These are phyloP conservation scores for Centropristis striata DNA, from an alignment of 2,113 vertebrate genomes.

Conservation along the genomic window DNA sequence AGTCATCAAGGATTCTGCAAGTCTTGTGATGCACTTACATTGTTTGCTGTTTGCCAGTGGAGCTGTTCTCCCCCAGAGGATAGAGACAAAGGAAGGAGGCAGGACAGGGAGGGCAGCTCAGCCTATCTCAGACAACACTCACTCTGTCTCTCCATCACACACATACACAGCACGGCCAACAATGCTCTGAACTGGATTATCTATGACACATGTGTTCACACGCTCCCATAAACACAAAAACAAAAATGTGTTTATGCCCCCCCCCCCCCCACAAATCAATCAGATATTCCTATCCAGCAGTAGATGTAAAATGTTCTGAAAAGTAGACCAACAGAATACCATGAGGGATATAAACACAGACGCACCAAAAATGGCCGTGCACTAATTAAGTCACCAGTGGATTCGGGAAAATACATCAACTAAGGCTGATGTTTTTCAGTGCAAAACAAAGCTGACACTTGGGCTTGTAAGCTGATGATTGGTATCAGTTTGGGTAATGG, in stretches of 20 bases:
- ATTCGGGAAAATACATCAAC: slow-evolving; percentile 59
- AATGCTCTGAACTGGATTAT: slow-evolving; percentile 65
- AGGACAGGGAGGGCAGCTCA: slow-evolving; percentile 74
- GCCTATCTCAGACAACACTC: slow-evolving; percentile 84
- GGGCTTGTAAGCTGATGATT: slow-evolving; percentile 36
- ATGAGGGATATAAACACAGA: slow-evolving; percentile 64
- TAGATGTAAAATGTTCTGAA: slow-evolving; percentile 39
- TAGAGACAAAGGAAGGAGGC: slow-evolving; percentile 82
- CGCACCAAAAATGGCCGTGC: slow-evolving; percentile 52
- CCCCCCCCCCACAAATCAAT: slow-evolving; percentile 51
- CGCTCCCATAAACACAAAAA: slow-evolving; percentile 52
- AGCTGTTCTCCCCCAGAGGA: slow-evolving; percentile 79
- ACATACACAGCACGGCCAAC: slow-evolving; percentile 68
- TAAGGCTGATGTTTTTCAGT: slow-evolving; percentile 49
- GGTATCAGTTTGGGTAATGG: slow-evolving; percentile 39
- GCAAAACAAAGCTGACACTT: slow-evolving; percentile 54
- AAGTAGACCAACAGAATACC: slow-evolving; percentile 55
- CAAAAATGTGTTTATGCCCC: slow-evolving; percentile 33
- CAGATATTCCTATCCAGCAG: slow-evolving; percentile 36
- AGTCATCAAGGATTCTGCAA: slow-evolving; percentile 68
- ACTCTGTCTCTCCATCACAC: slow-evolving; percentile 74
- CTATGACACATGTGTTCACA: slow-evolving; percentile 57
- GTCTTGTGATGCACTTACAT: slow-evolving; percentile 80
- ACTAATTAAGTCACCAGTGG: slow-evolving; percentile 71
- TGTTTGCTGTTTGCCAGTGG: slow-evolving; percentile 84